Evolutionary conservation across 2,888 invertebrate species (phyloP).

Genomic region (Lepidochitona cinerea): DNA sequence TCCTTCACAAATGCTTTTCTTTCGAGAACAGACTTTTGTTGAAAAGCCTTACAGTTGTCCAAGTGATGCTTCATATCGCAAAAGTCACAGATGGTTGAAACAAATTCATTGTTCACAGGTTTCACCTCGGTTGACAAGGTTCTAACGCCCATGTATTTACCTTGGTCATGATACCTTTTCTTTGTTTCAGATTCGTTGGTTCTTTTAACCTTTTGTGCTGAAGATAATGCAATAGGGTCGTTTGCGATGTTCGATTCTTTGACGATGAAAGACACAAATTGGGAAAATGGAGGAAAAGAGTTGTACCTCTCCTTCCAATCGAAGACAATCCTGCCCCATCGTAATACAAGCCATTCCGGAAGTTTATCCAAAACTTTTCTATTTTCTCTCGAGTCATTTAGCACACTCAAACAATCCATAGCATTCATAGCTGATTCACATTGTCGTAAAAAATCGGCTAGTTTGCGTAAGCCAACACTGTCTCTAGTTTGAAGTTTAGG

Average conservation of each 20-base stretch:
- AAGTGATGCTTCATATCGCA: not conserved
- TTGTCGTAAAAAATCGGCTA: conserved; percentile 22
- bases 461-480: conserved; percentile 14
- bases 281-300: conserved; percentile 2
- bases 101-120: too few relatives aligned
- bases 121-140: not conserved
- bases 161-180: not conserved
- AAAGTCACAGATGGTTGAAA: too few relatives aligned
- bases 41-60: not conserved
- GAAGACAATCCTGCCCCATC: conserved; percentile 22
- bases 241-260: conserved; percentile 10
- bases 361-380: conserved; percentile 22
- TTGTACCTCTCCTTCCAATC: not conserved
- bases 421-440: conserved; percentile 20
- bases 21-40: not conserved
- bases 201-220: not conserved
- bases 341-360: conserved; percentile 19
- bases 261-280: not conserved
- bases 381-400: conserved; percentile 24
- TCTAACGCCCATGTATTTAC: not conserved
- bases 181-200: not conserved
- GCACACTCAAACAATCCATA: conserved; percentile 10
- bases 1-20: conserved; percentile 6
- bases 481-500: conserved; percentile 20
- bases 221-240: not conserved